Percentiles rank a stretch among this genome's conserved stretches.
Evolutionary conservation across 2,113 vertebrate species (phyloP).

Genomic region (Lycaon pictus): DNA sequence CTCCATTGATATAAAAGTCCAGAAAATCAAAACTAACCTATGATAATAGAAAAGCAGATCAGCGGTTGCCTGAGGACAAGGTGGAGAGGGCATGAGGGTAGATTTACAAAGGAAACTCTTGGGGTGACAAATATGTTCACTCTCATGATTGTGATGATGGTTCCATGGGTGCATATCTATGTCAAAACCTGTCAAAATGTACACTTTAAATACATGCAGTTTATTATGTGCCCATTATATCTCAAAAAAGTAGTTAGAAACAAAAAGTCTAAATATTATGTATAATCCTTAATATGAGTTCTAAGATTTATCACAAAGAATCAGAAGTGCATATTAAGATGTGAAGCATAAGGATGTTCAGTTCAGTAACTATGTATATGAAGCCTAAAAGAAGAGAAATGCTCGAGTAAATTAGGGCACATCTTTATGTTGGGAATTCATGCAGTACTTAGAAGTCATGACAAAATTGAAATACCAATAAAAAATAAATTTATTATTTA

Average conservation of each 20-base stretch:
- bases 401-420: background rate
- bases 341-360: background rate
- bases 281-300: background rate
- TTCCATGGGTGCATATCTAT: background rate
- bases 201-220: background rate
- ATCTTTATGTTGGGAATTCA: background rate
- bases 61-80: background rate
- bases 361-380: background rate
- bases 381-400: background rate
- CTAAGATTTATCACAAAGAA: conserved; percentile 45
- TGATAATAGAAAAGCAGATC: background rate
- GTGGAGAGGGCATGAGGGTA: background rate
- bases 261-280: background rate
- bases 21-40: background rate
- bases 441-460: background rate
- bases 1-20: background rate
- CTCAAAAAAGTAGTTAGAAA: background rate
- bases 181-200: background rate
- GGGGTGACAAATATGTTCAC: background rate
- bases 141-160: background rate
- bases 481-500: too few relatives aligned
- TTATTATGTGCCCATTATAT: background rate
- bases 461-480: too few relatives aligned
- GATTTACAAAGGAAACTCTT: background rate
- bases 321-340: background rate